Percentiles rank a stretch among this genome's conserved stretches.
Evolutionary conservation across 2,888 invertebrate species (phyloP).

Genomic region (Drosophila mulleri): DNA sequence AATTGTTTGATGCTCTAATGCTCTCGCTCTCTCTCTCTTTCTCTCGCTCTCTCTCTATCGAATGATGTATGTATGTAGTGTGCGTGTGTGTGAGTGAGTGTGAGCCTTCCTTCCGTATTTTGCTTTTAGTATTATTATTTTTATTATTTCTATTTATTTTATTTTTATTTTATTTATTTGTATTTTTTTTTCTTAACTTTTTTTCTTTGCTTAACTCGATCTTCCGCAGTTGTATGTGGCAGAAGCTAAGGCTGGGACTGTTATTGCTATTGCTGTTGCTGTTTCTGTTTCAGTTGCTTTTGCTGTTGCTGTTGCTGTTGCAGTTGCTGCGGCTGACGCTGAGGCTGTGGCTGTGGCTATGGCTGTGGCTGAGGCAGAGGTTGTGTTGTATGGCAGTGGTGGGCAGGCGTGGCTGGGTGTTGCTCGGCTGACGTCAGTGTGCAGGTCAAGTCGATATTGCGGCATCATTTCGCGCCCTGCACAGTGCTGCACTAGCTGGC

Average conservation of each 20-base stretch:
- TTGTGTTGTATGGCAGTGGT: slow-evolving; percentile 59
- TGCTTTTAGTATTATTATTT: neutral
- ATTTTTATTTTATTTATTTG: slow-evolving; percentile 4
- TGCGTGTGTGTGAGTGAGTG: neutral
- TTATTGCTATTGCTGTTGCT: slow-evolving; percentile 17
- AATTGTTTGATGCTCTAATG: slow-evolving; percentile 20
- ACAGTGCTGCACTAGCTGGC: slow-evolving; percentile 42
- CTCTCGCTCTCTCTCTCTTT: neutral
- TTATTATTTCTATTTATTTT: neutral
- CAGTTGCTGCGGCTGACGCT: slow-evolving; percentile 17
- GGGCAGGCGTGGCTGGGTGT: slow-evolving; percentile 51
- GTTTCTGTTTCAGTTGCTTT: slow-evolving; percentile 11
- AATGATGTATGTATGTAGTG: slow-evolving; percentile 2
- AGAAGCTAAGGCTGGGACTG: slow-evolving; percentile 17
- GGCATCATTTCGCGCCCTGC: slow-evolving; percentile 58
- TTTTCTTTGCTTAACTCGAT: slow-evolving; percentile 35
- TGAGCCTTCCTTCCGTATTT: neutral
- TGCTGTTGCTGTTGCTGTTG: slow-evolving; percentile 16
- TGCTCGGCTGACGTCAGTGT: slow-evolving; percentile 52
- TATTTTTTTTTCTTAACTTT: slow-evolving; percentile 14
- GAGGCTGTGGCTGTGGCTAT: slow-evolving; percentile 20
- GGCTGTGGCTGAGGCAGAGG: slow-evolving; percentile 42
- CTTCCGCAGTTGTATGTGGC: slow-evolving; percentile 24
- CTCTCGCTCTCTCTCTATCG: neutral
- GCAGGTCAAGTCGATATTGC: slow-evolving; percentile 52